A percentile compares a stretch with the other conserved stretches of the same genome.
Conservation (phyloP, 2,888 invertebrate species). For the Electrophaes corylata region DNA sequence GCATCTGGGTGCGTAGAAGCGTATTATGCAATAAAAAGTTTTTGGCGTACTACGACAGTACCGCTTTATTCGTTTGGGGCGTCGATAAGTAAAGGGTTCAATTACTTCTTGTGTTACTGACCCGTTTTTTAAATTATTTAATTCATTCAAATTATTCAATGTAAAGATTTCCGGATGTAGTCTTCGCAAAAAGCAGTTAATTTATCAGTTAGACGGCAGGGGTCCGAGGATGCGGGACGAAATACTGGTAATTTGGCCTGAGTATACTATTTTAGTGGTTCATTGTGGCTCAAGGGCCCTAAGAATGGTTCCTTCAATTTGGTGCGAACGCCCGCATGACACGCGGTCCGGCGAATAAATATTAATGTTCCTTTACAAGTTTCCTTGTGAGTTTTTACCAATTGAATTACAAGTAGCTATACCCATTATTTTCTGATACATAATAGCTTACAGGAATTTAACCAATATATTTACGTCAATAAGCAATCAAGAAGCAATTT, state of each 20-base stretch:
- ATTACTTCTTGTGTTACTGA: background rate
- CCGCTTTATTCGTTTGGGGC: too few relatives aligned
- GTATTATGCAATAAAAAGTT: too few relatives aligned
- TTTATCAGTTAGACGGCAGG: constrained; percentile 59
- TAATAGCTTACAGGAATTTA: too few relatives aligned
- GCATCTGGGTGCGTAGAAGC: too few relatives aligned
- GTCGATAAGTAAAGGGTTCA: constrained; percentile 68
- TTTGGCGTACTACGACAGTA: too few relatives aligned
- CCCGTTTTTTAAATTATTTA: constrained; percentile 26
- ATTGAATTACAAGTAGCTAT: constrained; percentile 9
- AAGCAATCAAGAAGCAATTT: too few relatives aligned
- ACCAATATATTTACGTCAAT: too few relatives aligned
- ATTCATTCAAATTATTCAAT: constrained; percentile 32
- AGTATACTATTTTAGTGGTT: constrained; percentile 72
- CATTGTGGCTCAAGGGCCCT: constrained; percentile 65
- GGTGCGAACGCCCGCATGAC: constrained; percentile 68
- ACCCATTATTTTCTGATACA: too few relatives aligned
- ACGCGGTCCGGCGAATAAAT: constrained; percentile 57
- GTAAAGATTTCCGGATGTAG: constrained; percentile 41
- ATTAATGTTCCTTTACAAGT: constrained; percentile 53
- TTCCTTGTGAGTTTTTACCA: constrained; percentile 28
- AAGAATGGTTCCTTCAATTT: constrained; percentile 76
- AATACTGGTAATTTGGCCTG: constrained; percentile 77
- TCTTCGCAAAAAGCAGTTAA: constrained; percentile 57
- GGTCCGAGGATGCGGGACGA: constrained; percentile 76